A percentile compares a stretch with the other conserved stretches of the same genome.
These are phyloP conservation scores for Geothlypis trichas DNA, from an alignment of 2,113 vertebrate genomes.

Conservation along the genomic window DNA sequence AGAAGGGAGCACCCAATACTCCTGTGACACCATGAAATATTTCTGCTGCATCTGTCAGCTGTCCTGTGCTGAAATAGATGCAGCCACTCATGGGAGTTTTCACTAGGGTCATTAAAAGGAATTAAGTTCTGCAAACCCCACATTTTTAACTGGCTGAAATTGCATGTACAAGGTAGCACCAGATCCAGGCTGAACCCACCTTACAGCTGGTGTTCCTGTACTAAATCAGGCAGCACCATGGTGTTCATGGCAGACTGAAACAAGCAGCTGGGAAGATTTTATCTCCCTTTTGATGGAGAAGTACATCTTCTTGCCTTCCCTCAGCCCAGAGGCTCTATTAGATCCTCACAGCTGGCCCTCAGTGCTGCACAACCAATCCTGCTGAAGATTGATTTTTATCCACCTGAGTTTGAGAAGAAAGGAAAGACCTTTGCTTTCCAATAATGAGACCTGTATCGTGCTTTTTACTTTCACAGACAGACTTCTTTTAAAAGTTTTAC, in stretches of 20 bases:
- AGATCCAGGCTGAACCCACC: not conserved
- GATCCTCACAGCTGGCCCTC: not conserved
- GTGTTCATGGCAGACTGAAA: not conserved
- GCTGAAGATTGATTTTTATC: conserved; percentile 3
- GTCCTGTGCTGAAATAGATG: not conserved
- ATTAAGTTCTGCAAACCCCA: not conserved
- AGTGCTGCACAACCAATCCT: not conserved
- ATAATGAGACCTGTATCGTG: not conserved
- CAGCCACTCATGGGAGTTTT: not conserved
- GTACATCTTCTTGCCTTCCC: not conserved
- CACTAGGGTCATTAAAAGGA: not conserved
- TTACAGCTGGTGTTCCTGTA: not conserved
- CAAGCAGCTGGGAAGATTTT: conserved; percentile 14
- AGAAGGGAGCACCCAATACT: not conserved
- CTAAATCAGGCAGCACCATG: not conserved
- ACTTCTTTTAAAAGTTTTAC: not conserved
- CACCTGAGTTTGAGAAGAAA: not conserved
- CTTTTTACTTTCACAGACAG: not conserved
- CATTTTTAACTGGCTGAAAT: not conserved
- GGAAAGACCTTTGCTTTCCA: conserved; percentile 10
- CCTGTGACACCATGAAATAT: not conserved
- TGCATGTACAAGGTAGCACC: not conserved
- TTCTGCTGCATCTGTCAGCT: not conserved
- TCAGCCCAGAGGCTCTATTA: not conserved
- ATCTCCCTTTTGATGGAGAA: not conserved